phyloP scores from a whole-genome alignment of 2,888 invertebrate genomes.

The Thumatha senex region DNA sequence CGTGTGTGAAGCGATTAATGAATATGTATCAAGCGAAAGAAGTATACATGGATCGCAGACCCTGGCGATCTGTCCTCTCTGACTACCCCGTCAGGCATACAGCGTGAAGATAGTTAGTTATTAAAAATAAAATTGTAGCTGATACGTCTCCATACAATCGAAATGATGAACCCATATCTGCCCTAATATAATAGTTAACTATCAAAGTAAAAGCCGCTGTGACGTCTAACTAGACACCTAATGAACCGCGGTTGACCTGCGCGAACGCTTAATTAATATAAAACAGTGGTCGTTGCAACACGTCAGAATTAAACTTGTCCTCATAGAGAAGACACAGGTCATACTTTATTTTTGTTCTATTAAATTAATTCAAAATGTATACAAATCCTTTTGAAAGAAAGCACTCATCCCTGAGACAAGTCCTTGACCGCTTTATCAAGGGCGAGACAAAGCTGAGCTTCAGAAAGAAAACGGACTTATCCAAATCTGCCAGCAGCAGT shows the following conservation, averaged over 20 bases:
- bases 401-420: conserved; percentile 87
- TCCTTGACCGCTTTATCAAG: conserved; percentile 84
- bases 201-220: conserved; percentile 44
- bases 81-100: no score
- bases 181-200: conserved; percentile 23
- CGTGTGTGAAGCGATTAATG: no score
- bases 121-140: no score
- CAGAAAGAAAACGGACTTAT: conserved; percentile 57
- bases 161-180: no score
- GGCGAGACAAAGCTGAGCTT: conserved; percentile 74
- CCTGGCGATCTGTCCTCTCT: no score
- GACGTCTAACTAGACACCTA: conserved; percentile 41
- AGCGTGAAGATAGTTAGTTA: no score
- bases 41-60: no score
- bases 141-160: no score
- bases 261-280: conserved; percentile 57
- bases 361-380: conserved; percentile 72
- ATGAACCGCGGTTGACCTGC: conserved; percentile 53
- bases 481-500: conserved; percentile 51
- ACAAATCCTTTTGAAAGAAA: conserved; percentile 88
- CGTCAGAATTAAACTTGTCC: conserved; percentile 38
- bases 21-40: no score
- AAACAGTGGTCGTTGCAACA: conserved; percentile 43
- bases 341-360: conserved; percentile 2
- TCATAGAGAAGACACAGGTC: conserved; percentile 50